Conservation (phyloP, 2,888 invertebrate species). For the Caenorhabditis drosophilae region DNA sequence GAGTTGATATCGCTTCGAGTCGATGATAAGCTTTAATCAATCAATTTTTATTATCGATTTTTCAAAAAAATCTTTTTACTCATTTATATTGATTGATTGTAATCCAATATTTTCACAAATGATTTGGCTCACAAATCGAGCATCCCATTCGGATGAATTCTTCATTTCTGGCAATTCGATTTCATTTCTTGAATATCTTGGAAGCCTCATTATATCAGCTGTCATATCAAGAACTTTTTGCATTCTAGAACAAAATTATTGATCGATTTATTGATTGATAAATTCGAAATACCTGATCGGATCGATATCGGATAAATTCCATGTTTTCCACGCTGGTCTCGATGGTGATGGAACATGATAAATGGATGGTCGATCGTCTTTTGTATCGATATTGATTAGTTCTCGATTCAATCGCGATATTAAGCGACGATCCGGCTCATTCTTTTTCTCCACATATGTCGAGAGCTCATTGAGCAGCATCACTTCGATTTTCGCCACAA, state of each 20-base stretch:
- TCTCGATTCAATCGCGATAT: constrained; percentile 49
- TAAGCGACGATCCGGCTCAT: constrained; percentile 51
- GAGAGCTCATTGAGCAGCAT: constrained; percentile 51
- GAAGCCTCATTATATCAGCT: constrained; percentile 47
- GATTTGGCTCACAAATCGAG: constrained; percentile 25
- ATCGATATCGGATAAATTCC: constrained; percentile 52
- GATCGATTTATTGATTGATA: neutral
- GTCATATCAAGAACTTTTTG: constrained; percentile 49
- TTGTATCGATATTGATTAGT: constrained; percentile 38
- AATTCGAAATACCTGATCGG: constrained; percentile 30
- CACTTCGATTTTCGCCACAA: constrained; percentile 55
- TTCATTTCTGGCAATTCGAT: constrained; percentile 25
- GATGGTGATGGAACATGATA: constrained; percentile 57
- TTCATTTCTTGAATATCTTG: constrained; percentile 17
- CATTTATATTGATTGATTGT: constrained; percentile 23
- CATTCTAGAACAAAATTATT: constrained; percentile 35
- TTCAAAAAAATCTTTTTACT: too few relatives aligned
- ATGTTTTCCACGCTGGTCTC: constrained; percentile 53
- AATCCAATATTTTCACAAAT: constrained; percentile 36
- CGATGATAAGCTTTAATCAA: constrained; percentile 5
- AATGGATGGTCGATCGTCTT: constrained; percentile 45
- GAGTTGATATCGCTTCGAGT: constrained; percentile 24
- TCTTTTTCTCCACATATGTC: constrained; percentile 44
- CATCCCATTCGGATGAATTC: constrained; percentile 50
- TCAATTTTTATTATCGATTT: neutral